Base-by-base conservation (phyloP, 1,140 invertebrate genomes). In the Portunus trituberculatus region DNA sequence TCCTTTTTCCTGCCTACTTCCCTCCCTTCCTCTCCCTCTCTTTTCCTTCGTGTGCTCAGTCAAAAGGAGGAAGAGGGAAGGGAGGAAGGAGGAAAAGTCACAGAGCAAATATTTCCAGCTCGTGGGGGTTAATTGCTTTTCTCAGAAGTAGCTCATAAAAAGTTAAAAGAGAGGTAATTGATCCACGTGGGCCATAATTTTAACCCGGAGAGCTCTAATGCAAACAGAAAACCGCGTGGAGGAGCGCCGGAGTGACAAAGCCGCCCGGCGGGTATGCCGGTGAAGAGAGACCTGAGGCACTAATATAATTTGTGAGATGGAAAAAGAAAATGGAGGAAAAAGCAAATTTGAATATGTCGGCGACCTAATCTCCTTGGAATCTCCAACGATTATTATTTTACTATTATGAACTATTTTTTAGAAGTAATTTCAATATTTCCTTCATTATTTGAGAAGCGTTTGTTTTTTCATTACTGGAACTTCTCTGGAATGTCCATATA, bases 61-160 rank as follows among this genome's bases (percentile, higher is more conserved):
- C 20, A 76, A n/a, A 20, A 8, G 67, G 67, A 76, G 67, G 67
- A 76, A 76, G 67, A n/a, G 67, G 20, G 8, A 20, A n/a, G 25
- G 20, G n/a, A 76, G 67, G 67, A 25, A n/a, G 20, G 25, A 76
- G n/a, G 20, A 76, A 76, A 76, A 76, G n/a, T 76, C 67, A 76
- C 67, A 25, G n/a, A 76, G 67, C 67, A 76, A 76, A 76, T 76
- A 76, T 76, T 76, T 76, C n/a, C 67, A n/a, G 67, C 67, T n/a
- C 20, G 25, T 25, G 20, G n/a, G 67, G 20, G 67, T 76, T 76
- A 76, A 76, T 76, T 76, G 67, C 67, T 25, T 76, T n/a, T 76
- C 67, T 76, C 20, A 76, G 67, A 76, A 76, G 67, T 76, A 76
- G 67, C 67, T 76, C 20, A 76, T 76, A 76, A 76, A 39, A 76